These are phyloP conservation scores for Propithecus perrieri DNA, from an alignment of 2,797 vertebrate species.

Conservation along the genomic window DNA sequence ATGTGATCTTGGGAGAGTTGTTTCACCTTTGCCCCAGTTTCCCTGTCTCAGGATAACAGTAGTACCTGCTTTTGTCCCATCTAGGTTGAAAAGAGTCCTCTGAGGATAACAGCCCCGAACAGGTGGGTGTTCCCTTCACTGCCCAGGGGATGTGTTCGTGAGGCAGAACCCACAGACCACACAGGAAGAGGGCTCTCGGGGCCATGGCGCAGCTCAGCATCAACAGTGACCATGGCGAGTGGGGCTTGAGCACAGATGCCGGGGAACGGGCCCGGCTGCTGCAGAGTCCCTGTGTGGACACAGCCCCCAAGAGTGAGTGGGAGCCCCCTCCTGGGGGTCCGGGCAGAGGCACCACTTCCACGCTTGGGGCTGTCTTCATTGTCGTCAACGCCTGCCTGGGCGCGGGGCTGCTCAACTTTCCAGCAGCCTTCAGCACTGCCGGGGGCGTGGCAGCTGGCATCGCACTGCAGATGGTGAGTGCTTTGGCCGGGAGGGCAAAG, in stretches of 20 bases:
- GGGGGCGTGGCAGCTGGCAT: conserved; percentile 93
- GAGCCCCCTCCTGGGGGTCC: conserved; percentile 29
- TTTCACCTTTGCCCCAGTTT: background rate
- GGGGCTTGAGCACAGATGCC: conserved; percentile 88
- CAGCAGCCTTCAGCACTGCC: conserved; percentile 95
- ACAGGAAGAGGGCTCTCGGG: accelerated
- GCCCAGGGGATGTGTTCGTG: conserved; percentile 44
- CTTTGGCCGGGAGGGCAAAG: accelerated
- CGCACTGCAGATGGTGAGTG: conserved; percentile 93
- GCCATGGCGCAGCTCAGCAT: conserved; percentile 85
- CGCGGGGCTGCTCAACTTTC: conserved; percentile 97
- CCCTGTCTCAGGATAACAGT: background rate
- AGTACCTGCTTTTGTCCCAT: background rate
- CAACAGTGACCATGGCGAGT: conserved; percentile 91
- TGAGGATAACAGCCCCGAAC: background rate
- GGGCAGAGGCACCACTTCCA: conserved; percentile 86
- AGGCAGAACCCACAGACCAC: background rate
- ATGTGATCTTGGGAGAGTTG: background rate
- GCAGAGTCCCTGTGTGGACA: conserved; percentile 94
- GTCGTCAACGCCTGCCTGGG: conserved; percentile 97
- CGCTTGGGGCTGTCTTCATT: conserved; percentile 93
- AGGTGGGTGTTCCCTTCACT: background rate
- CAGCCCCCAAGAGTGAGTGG: conserved; percentile 77
- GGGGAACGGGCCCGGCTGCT: conserved; percentile 94
- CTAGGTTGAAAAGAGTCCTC: conserved; percentile 40